Base-by-base conservation (phyloP, 2,888 invertebrate genomes). In the Epinotia demarniana region DNA sequence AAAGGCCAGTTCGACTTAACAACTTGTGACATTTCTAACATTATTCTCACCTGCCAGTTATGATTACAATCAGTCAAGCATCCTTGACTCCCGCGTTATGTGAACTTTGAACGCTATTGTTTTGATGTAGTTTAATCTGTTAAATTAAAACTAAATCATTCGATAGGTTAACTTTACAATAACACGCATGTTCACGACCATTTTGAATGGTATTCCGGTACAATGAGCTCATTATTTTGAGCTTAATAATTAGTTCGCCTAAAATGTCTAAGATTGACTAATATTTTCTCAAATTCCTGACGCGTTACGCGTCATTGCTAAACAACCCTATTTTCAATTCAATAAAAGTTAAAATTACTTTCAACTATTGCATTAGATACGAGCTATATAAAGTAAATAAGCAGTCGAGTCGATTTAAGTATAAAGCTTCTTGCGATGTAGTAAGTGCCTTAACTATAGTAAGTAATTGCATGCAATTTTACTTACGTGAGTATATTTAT, bases 41-140 rank as follows among this genome's bases (percentile, higher is more conserved):
- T 46, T 70, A 23, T 62, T 69, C 66, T 72, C 68, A 75, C 68
- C 58, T 63, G 66, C 58, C 76, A 49, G 61, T 13, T 53, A 62
- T 63, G 55, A 72, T 77, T 72, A 68, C 19, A 58, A 68, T 72
- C 72, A 68, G 67, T 73, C 61, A 58, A 53, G 57, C 13, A 75
- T 71, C 77, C 77, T 77, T 77, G 77, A 77, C 77, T 60, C 71
- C 2, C 18, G 2, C 60, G 70, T 71, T 71, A 71, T 75, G 70
- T 75, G 75, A 75, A 75, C 75, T 75, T 75, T 71, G 23, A 60
- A 23, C 60, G 61, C 64, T 23, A 71, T 75, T 75, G 75, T 75
- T 75, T 70, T 71, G 75, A 18, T 66, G 39, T 33, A 71, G 70
- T 71, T 75, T 66, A 75, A 75, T 64, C 75, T 66, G 53, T 71